Evolutionary conservation across 2,888 invertebrate genomes (phyloP).

Genomic region (Oscheius sp.): DNA sequence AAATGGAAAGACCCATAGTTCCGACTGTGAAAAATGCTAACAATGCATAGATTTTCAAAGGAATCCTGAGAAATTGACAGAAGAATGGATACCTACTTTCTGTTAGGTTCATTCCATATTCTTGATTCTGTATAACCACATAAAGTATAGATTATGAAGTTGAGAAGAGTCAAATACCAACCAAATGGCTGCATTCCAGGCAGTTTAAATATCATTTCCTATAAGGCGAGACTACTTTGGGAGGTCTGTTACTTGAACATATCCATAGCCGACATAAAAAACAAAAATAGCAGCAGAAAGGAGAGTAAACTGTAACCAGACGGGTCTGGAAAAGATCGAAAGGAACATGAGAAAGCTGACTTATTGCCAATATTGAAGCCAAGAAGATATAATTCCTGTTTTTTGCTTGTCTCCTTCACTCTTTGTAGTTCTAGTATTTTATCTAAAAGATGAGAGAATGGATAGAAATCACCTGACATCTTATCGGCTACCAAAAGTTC

Average conservation of each 20-base stretch:
- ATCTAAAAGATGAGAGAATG: too few species aligned
- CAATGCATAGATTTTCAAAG: constrained; percentile 82
- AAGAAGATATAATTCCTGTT: constrained; percentile 44
- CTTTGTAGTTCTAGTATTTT: neutral
- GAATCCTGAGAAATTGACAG: constrained; percentile 82
- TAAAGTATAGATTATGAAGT: constrained; percentile 85
- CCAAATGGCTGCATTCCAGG: constrained; percentile 88
- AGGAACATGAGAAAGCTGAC: constrained; percentile 8
- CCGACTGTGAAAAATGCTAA: constrained; percentile 84
- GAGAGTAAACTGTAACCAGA: constrained; percentile 72
- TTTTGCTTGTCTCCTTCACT: neutral
- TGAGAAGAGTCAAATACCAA: constrained; percentile 90
- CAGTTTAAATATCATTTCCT: constrained; percentile 89
- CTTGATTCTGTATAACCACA: constrained; percentile 82
- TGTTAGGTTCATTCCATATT: constrained; percentile 73
- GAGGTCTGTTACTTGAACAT: constrained; percentile 73
- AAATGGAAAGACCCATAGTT: neutral
- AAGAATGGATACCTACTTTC: constrained; percentile 71
- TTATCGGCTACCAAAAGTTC: too few species aligned
- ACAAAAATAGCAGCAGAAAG: constrained; percentile 84
- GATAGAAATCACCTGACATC: too few species aligned
- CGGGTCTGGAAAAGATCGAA: neutral
- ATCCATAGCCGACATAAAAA: constrained; percentile 89
- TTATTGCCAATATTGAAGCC: constrained; percentile 54
- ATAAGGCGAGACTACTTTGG: too few species aligned